A percentile compares a stretch with the other conserved stretches of the same genome.
Conservation (phyloP, 2,888 invertebrate genomes). For the Nomada fabriciana region DNA sequence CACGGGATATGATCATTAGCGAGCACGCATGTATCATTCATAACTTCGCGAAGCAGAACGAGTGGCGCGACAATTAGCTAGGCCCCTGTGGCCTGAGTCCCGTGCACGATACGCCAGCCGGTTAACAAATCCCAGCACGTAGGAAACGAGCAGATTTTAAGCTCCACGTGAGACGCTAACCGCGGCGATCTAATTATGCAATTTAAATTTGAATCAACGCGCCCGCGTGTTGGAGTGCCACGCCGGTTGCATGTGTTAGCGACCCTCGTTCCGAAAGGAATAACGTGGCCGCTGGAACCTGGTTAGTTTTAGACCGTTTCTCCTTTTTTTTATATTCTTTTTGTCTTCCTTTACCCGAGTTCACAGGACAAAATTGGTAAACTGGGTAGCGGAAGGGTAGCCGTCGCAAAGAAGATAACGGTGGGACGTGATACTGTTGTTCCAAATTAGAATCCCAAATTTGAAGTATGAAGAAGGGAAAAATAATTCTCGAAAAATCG, state of each 20-base stretch:
- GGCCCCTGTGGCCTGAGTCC: conserved; percentile 22
- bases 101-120: conserved; percentile 31
- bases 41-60: conserved; percentile 39
- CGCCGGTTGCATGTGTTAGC: conserved; percentile 5
- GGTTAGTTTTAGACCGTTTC: conserved; percentile 12
- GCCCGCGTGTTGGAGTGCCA: conserved; percentile 15
- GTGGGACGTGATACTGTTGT: not conserved
- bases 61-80: conserved; percentile 58
- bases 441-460: not conserved
- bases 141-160: conserved; percentile 62
- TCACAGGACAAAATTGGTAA: conserved; percentile 16
- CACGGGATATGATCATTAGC: conserved; percentile 47
- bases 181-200: conserved; percentile 73
- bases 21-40: conserved; percentile 50
- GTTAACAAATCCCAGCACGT: conserved; percentile 66
- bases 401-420: conserved; percentile 4
- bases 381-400: not conserved
- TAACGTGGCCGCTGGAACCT: conserved; percentile 4
- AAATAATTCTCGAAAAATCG: too few species aligned
- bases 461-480: too few species aligned
- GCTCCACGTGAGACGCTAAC: conserved; percentile 65
- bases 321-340: not conserved
- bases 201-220: conserved; percentile 75
- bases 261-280: conserved; percentile 2
- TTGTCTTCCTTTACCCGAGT: not conserved